phyloP scores from a whole-genome alignment of 2,888 invertebrate species.

The Autographa gamma region DNA sequence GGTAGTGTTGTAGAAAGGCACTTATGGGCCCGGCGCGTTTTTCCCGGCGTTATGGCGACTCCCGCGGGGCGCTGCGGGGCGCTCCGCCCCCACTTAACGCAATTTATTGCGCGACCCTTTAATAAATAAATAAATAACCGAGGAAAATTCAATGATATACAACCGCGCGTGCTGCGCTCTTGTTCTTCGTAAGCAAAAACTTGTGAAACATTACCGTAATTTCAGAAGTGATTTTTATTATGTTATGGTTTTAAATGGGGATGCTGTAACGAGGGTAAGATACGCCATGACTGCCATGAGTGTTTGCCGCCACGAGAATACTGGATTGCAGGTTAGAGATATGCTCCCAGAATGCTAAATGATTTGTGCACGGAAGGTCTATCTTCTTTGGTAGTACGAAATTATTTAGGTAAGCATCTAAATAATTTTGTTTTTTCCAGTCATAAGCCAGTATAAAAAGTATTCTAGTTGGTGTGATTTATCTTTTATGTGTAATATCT shows the following conservation, averaged over 20 bases:
- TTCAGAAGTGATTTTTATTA: constrained; percentile 57
- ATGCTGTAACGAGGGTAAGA: not conserved
- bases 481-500: too few species aligned
- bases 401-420: too few species aligned
- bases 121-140: constrained; percentile 88
- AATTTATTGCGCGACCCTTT: constrained; percentile 88
- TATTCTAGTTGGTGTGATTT: too few species aligned
- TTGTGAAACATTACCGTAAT: constrained; percentile 75
- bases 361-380: too few species aligned
- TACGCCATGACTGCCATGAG: not conserved
- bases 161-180: constrained; percentile 74
- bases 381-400: too few species aligned
- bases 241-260: constrained; percentile 19
- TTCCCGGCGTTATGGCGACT: constrained; percentile 84
- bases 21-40: constrained; percentile 84
- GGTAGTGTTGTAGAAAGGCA: constrained; percentile 83
- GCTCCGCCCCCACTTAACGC: constrained; percentile 88
- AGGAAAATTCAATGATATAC: constrained; percentile 88
- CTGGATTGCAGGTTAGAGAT: not conserved
- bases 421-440: too few species aligned
- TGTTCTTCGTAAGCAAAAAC: constrained; percentile 61
- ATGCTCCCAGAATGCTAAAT: too few species aligned
- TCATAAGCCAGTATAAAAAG: too few species aligned
- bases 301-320: not conserved
- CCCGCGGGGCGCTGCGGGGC: constrained; percentile 84